Percentiles rank a stretch among this genome's conserved stretches.
Conservation (phyloP, 2,113 vertebrate species). For the Pitta sordida region DNA sequence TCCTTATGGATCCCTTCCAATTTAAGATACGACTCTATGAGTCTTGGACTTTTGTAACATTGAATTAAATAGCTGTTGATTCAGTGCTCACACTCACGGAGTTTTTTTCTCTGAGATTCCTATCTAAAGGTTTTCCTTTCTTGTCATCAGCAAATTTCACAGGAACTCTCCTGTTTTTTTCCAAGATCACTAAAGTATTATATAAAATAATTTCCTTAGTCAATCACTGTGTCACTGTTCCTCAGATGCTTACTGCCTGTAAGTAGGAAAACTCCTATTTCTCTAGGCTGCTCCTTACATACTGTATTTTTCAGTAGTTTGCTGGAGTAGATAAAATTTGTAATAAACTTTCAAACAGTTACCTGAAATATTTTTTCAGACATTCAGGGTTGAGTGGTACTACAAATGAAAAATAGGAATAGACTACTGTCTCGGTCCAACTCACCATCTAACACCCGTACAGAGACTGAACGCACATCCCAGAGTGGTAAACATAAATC, state of each 20-base stretch:
- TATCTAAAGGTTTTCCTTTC: not conserved
- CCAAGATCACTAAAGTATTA: not conserved
- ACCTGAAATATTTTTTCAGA: not conserved
- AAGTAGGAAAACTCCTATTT: not conserved
- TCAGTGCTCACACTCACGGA: not conserved
- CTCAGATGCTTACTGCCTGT: not conserved
- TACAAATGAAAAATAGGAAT: not conserved
- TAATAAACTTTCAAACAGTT: not conserved
- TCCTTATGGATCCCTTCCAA: not conserved
- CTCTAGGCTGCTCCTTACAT: not conserved
- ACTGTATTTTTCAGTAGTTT: not conserved
- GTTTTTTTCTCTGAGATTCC: not conserved
- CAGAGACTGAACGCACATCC: too few species aligned
- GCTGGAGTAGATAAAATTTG: not conserved
- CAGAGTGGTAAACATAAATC: too few species aligned
- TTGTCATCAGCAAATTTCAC: not conserved
- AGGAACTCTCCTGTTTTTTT: accelerated
- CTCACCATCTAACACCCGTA: too few species aligned
- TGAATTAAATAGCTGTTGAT: not conserved
- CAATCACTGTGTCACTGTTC: not conserved
- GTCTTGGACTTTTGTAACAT: not conserved
- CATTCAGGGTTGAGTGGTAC: not conserved
- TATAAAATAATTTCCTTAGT: not conserved
- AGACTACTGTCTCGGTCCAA: too few species aligned
- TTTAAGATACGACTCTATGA: not conserved